Evolutionary conservation across 1,140 invertebrate species (phyloP).

Genomic region (Bombus haemorrhoidalis): DNA sequence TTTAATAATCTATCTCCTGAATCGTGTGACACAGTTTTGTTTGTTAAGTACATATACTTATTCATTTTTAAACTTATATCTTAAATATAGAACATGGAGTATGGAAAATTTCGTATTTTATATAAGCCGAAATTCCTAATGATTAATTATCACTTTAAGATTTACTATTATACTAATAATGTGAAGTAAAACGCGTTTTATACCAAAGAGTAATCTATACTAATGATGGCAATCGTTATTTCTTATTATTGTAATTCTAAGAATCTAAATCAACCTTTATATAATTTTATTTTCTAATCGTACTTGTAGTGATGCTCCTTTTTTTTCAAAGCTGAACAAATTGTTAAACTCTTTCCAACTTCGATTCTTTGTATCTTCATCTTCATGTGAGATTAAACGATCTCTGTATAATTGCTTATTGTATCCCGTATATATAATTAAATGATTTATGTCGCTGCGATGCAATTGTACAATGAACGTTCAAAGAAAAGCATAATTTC

Average conservation of each 20-base stretch:
- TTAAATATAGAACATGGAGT: not conserved
- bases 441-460: not conserved
- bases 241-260: constrained; percentile 22
- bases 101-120: not conserved
- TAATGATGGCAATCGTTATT: constrained; percentile 27
- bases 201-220: constrained; percentile 19
- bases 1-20: constrained; percentile 6
- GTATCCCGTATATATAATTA: not conserved
- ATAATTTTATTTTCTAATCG: constrained; percentile 36
- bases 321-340: not conserved
- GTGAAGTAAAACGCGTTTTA: constrained; percentile 1
- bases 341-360: not conserved
- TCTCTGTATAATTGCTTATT: not conserved
- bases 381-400: not conserved
- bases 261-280: constrained; percentile 3
- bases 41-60: not conserved
- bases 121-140: not conserved
- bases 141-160: not conserved
- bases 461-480: not conserved
- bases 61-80: constrained; percentile 7
- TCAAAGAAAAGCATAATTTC: not conserved
- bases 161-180: not conserved
- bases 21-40: constrained; percentile 14
- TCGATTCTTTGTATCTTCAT: not conserved
- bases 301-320: not conserved